A percentile compares a stretch with the other conserved stretches of the same genome.
These are phyloP conservation scores for Rutilus rutilus DNA, from an alignment of 2,113 vertebrate genomes.

Conservation along the genomic window DNA sequence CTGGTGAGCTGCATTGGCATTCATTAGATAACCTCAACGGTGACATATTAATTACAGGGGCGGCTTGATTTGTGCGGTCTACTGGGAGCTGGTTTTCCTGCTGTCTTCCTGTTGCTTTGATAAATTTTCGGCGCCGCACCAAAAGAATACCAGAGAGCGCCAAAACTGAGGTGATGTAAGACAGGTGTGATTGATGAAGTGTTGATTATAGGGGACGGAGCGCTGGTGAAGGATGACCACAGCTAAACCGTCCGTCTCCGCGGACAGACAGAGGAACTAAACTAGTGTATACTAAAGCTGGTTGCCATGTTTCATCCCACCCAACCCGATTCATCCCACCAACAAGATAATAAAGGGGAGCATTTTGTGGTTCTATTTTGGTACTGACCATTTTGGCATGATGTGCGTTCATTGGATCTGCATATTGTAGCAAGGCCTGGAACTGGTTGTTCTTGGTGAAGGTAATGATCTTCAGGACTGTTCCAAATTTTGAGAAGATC, in stretches of 20 bases:
- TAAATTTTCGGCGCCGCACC: background rate
- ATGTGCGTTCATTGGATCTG: slow-evolving; percentile 78
- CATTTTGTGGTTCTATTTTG: background rate
- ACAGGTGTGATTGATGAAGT: slow-evolving; percentile 9
- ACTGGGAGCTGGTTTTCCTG: slow-evolving; percentile 33
- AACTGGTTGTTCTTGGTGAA: slow-evolving; percentile 85
- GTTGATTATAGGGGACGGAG: slow-evolving; percentile 18
- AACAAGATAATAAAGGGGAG: background rate
- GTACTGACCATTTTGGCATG: slow-evolving; percentile 84
- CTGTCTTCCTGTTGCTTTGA: slow-evolving; percentile 23
- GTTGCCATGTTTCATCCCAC: background rate
- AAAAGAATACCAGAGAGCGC: background rate
- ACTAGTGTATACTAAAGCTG: background rate
- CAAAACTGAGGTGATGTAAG: background rate
- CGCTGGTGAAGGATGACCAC: slow-evolving; percentile 9
- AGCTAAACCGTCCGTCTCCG: background rate
- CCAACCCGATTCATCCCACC: background rate
- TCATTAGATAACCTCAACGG: slow-evolving; percentile 59
- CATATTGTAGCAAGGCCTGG: slow-evolving; percentile 84
- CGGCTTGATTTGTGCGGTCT: slow-evolving; percentile 39
- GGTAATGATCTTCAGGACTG: slow-evolving; percentile 84
- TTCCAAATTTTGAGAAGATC: slow-evolving; percentile 87
- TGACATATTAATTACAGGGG: slow-evolving; percentile 62
- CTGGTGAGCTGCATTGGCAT: slow-evolving; percentile 41
- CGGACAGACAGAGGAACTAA: background rate